A percentile compares a stretch with the other conserved stretches of the same genome.
These are phyloP conservation scores for Eospalax fontanierii DNA, from an alignment of 2,797 vertebrate species.

Conservation along the genomic window DNA sequence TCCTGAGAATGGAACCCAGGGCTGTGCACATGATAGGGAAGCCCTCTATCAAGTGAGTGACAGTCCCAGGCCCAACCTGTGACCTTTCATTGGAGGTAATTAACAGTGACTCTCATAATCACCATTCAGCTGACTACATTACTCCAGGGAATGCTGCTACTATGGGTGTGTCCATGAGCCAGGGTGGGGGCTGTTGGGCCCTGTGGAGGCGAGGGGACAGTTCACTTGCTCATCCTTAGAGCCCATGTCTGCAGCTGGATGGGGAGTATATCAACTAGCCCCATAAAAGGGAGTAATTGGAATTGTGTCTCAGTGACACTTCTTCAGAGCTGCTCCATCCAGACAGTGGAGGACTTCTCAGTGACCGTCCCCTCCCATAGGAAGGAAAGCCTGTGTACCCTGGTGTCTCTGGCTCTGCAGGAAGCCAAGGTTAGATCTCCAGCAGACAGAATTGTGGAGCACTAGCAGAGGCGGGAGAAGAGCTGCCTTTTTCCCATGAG, in stretches of 20 bases:
- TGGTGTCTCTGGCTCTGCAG: neutral
- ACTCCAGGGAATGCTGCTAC: neutral
- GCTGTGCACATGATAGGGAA: neutral
- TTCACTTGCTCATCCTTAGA: neutral
- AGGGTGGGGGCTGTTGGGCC: neutral
- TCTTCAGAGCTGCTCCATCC: neutral
- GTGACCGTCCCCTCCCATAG: neutral
- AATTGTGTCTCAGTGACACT: neutral
- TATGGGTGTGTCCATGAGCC: neutral
- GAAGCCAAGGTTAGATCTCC: neutral
- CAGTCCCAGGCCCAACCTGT: neutral
- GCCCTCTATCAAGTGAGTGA: neutral
- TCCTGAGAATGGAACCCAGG: neutral
- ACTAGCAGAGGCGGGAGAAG: neutral
- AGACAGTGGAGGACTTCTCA: accelerated
- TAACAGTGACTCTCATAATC: neutral
- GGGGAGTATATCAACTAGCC: accelerated
- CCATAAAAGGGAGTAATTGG: too few species aligned
- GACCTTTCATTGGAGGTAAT: neutral
- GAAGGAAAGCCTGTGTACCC: neutral
- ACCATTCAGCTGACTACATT: neutral
- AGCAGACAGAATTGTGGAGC: neutral
- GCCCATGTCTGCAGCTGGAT: accelerated
- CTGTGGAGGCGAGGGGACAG: too few species aligned
- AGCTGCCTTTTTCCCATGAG: neutral